A percentile compares a stretch with the other conserved stretches of the same genome.
Conservation (phyloP, 2,797 vertebrate genomes). For the Apogon hyalosoma region DNA sequence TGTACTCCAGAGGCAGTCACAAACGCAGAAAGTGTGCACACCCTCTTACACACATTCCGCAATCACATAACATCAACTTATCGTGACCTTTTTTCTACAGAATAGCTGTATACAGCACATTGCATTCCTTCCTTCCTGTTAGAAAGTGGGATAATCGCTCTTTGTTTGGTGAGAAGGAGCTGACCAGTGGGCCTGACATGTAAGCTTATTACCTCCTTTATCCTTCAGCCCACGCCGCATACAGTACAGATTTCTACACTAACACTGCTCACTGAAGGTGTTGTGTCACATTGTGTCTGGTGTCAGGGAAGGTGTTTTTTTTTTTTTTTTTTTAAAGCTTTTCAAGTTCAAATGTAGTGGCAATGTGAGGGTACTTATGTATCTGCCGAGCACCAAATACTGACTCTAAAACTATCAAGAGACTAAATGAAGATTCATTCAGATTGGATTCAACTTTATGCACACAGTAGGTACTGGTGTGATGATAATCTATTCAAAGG, state of each 20-base stretch:
- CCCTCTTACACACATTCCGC: slow-evolving; percentile 54
- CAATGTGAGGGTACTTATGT: slow-evolving; percentile 2
- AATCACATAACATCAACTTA: slow-evolving; percentile 60
- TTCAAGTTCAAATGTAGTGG: slow-evolving; percentile 22
- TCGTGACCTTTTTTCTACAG: slow-evolving; percentile 36
- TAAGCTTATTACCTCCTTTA: slow-evolving; percentile 88
- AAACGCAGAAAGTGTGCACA: slow-evolving; percentile 37
- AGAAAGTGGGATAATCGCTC: slow-evolving; percentile 88
- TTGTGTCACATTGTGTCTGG: slow-evolving; percentile 52
- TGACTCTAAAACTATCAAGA: too few relatives aligned
- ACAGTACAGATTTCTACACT: slow-evolving; percentile 48
- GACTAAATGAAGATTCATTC: too few relatives aligned
- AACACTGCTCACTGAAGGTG: slow-evolving; percentile 43
- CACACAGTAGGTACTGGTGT: too few relatives aligned
- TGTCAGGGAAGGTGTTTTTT: background rate
- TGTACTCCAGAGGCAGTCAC: slow-evolving; percentile 46
- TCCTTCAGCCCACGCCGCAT: slow-evolving; percentile 31
- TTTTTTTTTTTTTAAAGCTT: slow-evolving; percentile 5
- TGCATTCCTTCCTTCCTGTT: slow-evolving; percentile 80
- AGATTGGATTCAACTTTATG: too few relatives aligned
- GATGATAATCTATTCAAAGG: too few relatives aligned
- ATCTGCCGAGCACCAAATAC: too few relatives aligned
- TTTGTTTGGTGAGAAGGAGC: slow-evolving; percentile 88
- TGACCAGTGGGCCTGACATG: slow-evolving; percentile 87
- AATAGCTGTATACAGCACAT: slow-evolving; percentile 74